Percentiles rank a stretch among this genome's conserved stretches.
phyloP scores from a whole-genome alignment of 2,888 invertebrate species.

The Hipparchia semele region DNA sequence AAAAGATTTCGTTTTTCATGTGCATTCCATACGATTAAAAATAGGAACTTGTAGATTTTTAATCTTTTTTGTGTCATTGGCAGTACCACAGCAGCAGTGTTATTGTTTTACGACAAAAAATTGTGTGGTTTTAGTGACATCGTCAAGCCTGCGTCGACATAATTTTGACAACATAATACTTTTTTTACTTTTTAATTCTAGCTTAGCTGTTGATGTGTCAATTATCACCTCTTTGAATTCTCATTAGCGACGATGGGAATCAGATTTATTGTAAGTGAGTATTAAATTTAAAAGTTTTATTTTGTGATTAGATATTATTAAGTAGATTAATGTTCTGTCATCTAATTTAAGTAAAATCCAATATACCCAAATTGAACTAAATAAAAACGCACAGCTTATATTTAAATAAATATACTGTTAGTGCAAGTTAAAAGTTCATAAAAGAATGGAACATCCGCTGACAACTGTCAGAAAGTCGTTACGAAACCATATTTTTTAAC shows the following conservation, averaged over 20 bases:
- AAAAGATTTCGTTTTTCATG: conserved; percentile 44
- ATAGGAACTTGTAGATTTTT: background rate
- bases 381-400: background rate
- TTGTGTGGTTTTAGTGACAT: background rate
- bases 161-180: background rate
- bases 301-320: background rate
- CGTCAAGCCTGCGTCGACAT: background rate
- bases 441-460: background rate
- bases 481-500: conserved; percentile 4
- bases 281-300: background rate
- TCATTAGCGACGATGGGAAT: conserved; percentile 29
- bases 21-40: conserved; percentile 7
- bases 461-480: conserved; percentile 4
- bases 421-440: background rate
- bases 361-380: too few relatives aligned
- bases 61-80: background rate
- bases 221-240: conserved; percentile 37
- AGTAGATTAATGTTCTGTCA: background rate
- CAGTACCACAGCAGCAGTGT: background rate
- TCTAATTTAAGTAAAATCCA: background rate
- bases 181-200: conserved; percentile 15
- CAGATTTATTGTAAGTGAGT: conserved; percentile 16
- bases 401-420: background rate
- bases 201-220: conserved; percentile 39
- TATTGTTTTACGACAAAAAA: too few relatives aligned